phyloP scores from a whole-genome alignment of 2,888 invertebrate species.

The Eudemis profundana region DNA sequence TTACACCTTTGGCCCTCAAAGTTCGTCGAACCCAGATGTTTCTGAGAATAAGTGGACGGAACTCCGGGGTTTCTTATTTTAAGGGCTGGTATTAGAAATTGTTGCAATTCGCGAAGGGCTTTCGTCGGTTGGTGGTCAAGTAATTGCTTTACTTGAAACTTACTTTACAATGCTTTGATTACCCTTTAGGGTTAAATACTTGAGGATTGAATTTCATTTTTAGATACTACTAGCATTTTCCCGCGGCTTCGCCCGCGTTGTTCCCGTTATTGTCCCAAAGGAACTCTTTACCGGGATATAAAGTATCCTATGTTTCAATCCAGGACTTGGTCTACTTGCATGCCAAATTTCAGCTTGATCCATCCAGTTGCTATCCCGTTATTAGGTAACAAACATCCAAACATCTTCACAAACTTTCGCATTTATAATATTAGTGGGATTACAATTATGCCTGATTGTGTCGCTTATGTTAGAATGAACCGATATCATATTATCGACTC shows the following conservation, averaged over 20 bases:
- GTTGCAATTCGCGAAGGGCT: conserved; percentile 59
- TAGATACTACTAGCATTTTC: neutral
- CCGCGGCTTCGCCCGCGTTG: neutral
- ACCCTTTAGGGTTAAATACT: conserved; percentile 17
- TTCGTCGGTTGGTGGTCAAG: conserved; percentile 60
- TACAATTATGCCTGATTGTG: neutral
- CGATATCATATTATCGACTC: no score
- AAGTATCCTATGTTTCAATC: no score
- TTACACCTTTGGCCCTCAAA: conserved; percentile 68
- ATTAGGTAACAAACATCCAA: no score
- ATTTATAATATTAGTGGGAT: no score
- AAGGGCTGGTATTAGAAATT: conserved; percentile 63
- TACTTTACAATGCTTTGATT: neutral
- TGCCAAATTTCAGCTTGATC: no score
- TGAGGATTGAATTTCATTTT: conserved; percentile 28
- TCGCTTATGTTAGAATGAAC: no score
- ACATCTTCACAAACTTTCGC: no score
- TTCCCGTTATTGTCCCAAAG: no score
- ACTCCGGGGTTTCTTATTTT: conserved; percentile 70
- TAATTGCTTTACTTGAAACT: conserved; percentile 38
- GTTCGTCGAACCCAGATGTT: conserved; percentile 77
- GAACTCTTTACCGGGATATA: no score
- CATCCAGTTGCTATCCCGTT: no score
- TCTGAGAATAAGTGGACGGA: conserved; percentile 75
- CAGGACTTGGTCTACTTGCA: no score